Conservation (phyloP, 2,797 vertebrate species). For the Enteromius argenteus region DNA sequence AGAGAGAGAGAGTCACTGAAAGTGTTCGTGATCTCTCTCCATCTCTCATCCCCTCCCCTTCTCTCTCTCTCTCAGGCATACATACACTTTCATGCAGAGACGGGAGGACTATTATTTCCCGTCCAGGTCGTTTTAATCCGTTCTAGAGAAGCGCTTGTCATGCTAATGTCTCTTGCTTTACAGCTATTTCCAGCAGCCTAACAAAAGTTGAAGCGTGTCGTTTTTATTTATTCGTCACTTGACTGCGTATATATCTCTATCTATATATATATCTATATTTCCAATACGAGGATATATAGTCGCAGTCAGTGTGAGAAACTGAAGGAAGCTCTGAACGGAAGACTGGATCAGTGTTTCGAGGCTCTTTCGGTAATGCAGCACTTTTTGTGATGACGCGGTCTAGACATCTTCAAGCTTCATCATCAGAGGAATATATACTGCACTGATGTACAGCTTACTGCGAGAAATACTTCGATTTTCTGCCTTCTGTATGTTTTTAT, state of each 20-base stretch:
- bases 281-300: constrained; percentile 12
- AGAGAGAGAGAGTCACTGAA: constrained; percentile 17
- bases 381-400: constrained; percentile 49
- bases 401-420: constrained; percentile 3
- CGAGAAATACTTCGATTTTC: background rate
- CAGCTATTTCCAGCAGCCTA: constrained; percentile 6
- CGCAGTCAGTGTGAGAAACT: background rate
- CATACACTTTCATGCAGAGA: constrained; percentile 37
- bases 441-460: background rate
- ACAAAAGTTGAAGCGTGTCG: constrained; percentile 26
- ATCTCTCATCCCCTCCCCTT: constrained; percentile 18
- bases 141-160: constrained; percentile 2
- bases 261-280: background rate
- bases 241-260: constrained; percentile 9
- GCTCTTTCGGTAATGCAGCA: constrained; percentile 53
- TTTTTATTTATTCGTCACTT: constrained; percentile 10
- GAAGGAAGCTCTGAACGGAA: constrained; percentile 1
- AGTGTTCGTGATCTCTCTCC: constrained; percentile 19
- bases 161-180: background rate
- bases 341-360: constrained; percentile 29
- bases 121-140: constrained; percentile 29
- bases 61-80: constrained; percentile 20
- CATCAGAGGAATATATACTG: background rate
- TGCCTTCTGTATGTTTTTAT: background rate
- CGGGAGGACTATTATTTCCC: constrained; percentile 6